Evolutionary conservation across 2,888 invertebrate species (phyloP), one percentile per base, ranked within the genome.

Genomic region (Mechanitis mazaeus): DNA sequence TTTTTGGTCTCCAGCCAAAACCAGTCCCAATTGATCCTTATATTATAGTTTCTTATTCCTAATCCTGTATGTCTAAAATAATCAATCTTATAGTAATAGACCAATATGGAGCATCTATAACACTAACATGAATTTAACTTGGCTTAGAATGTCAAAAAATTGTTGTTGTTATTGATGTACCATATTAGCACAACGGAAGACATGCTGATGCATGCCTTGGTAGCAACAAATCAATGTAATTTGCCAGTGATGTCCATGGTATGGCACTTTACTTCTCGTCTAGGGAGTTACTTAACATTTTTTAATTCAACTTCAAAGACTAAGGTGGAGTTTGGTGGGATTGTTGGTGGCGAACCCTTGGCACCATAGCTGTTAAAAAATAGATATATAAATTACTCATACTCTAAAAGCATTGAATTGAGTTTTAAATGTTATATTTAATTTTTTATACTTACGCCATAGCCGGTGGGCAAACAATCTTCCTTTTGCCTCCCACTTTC

Each of bases 401-500:
- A 20, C 20, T 20, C 20, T 20, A 54, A 45, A 20, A 45, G 38
- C 42, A 35, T 5, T 45, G 33, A 9, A 31, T 56, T 0, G 3
- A 9, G 42, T 20, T 20, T 20, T 20, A 20, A 20, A 20, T 20
- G 20, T 20, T 20, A 20, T 20, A 20, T 20, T 20, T 20, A 20
- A 20, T 20, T 20, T 31, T 9, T 31, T 12, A 55, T 12, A 92
- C 96, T 92, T 94, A 98, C 93, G 94, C 98, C 93, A 96, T 94
- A 56, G 93, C 87, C 56, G 97, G 94, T 64, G 98, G 98, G 79
- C 97, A 94, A 20, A 92, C 92, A 59, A 98, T 93, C 74, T 93
- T 93, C 78, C 98, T 92, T 84, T 96, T 97, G 71, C 97, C 98
- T 45, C 98, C 98, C 63, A 97, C 94, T 87, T 96, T 97, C 98